Evolutionary conservation across 2,113 vertebrate species (phyloP).

Genomic region (Ellobius talpinus): DNA sequence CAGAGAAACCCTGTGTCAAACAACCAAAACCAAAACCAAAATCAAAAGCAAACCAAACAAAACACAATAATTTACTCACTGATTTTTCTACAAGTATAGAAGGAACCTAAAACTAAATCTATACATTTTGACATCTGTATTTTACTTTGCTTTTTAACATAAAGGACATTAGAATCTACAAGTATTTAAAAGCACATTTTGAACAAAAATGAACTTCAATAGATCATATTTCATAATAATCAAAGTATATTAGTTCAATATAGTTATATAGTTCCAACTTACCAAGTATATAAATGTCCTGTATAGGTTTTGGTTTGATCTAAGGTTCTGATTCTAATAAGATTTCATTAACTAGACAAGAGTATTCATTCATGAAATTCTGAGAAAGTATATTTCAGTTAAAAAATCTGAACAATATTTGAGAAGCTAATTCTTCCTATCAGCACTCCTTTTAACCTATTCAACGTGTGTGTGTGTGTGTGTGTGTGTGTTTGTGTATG

Average conservation of each 20-base stretch:
- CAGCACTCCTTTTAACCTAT: not conserved
- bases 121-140: slow-evolving; percentile 45
- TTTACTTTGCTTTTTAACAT: slow-evolving; percentile 43
- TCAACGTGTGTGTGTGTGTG: not conserved
- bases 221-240: slow-evolving; percentile 40
- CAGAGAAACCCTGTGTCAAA: no score
- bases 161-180: not conserved
- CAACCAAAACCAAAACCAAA: no score
- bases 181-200: slow-evolving; percentile 26
- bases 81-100: slow-evolving; percentile 42
- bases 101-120: slow-evolving; percentile 44
- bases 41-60: not conserved
- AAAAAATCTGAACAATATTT: slow-evolving; percentile 59
- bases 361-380: slow-evolving; percentile 45
- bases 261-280: slow-evolving; percentile 16
- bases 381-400: slow-evolving; percentile 38
- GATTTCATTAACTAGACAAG: slow-evolving; percentile 28
- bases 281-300: slow-evolving; percentile 13
- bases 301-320: slow-evolving; percentile 51
- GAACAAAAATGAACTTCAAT: slow-evolving; percentile 26
- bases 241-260: slow-evolving; percentile 1
- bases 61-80: slow-evolving; percentile 53
- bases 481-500: not conserved
- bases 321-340: slow-evolving; percentile 16
- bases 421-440: slow-evolving; percentile 48